A percentile compares a stretch with the other conserved stretches of the same genome.
phyloP scores from a whole-genome alignment of 2,113 vertebrate species.

The Cnemophilus loriae region DNA sequence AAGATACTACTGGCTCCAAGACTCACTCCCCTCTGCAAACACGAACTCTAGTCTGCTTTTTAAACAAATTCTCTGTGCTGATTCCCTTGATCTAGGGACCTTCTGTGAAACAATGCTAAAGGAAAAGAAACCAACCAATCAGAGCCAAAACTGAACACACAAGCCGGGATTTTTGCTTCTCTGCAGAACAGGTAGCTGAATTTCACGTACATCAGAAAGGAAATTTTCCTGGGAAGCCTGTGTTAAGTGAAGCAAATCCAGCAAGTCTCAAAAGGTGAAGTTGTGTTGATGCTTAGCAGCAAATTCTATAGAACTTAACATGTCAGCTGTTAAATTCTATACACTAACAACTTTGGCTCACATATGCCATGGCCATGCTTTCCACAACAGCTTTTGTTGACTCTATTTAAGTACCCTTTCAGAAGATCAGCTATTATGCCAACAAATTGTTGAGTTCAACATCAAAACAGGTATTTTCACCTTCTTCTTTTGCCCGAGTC shows the following conservation, averaged over 20 bases:
- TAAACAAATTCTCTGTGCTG: not conserved
- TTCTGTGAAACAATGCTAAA: not conserved
- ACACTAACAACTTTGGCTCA: not conserved
- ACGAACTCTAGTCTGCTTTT: not conserved
- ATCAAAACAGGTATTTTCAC: not conserved
- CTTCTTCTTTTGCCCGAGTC: not conserved
- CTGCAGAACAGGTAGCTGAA: not conserved
- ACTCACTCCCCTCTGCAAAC: not conserved
- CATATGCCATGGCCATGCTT: not conserved
- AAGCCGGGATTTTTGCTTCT: not conserved
- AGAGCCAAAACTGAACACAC: not conserved
- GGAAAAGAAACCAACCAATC: not conserved
- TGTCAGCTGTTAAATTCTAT: not conserved
- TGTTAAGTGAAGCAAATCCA: not conserved
- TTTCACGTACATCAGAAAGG: not conserved
- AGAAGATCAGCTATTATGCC: not conserved
- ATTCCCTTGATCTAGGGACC: not conserved
- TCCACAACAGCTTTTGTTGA: not conserved
- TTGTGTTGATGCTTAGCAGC: not conserved
- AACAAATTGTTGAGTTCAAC: not conserved
- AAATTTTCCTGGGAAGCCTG: not conserved
- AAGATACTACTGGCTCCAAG: not conserved
- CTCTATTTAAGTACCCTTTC: not conserved
- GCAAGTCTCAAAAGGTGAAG: not conserved
- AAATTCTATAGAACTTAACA: not conserved